phyloP scores from a whole-genome alignment of 1,140 invertebrate genomes.

The Trichoplusia ni region DNA sequence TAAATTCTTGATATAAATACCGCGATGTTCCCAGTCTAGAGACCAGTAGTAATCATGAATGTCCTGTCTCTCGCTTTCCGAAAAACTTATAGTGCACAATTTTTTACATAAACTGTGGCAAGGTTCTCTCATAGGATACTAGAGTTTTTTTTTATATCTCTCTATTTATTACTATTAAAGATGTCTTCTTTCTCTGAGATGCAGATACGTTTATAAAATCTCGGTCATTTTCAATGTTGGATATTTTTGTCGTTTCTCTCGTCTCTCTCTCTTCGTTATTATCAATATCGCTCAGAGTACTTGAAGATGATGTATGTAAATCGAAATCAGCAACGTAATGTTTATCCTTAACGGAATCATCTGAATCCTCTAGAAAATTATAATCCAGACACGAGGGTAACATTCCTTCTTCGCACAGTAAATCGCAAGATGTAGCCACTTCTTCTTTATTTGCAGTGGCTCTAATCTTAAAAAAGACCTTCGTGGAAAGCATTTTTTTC shows the following conservation, averaged over 20 bases:
- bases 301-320: neutral
- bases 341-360: constrained; percentile 6
- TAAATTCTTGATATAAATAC: neutral
- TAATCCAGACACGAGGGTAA: too few species aligned
- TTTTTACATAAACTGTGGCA: constrained; percentile 7
- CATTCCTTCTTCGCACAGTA: too few species aligned
- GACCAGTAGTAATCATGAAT: neutral
- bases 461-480: too few species aligned
- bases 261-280: too few species aligned
- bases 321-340: neutral
- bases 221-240: neutral
- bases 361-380: constrained; percentile 6
- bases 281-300: too few species aligned
- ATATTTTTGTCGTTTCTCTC: too few species aligned
- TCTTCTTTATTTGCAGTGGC: too few species aligned
- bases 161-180: too few species aligned
- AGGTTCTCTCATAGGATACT: constrained; percentile 3
- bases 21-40: neutral
- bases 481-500: too few species aligned
- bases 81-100: neutral
- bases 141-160: neutral
- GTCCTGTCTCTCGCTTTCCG: neutral
- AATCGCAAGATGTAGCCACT: too few species aligned
- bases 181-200: too few species aligned
- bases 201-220: too few species aligned